Conservation (phyloP, 92 coral and sea anemone species). For the Virgularia gustaviana region DNA sequence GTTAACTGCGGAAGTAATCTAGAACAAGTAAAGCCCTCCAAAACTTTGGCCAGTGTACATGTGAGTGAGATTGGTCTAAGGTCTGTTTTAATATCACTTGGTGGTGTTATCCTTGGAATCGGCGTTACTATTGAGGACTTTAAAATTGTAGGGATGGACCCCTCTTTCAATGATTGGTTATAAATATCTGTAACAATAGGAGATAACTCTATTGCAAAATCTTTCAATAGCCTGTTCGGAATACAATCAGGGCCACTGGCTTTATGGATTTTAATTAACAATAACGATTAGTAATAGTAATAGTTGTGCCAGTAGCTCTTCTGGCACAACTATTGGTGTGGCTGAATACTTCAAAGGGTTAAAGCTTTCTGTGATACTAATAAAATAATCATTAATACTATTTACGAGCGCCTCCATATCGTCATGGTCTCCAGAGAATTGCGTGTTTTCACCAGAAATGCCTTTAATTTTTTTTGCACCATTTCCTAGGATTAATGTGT, state of each 20-base stretch:
- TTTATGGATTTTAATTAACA: constrained; percentile 19
- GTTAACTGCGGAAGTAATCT: constrained; percentile 36
- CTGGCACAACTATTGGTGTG: constrained; percentile 32
- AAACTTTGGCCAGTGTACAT: constrained; percentile 46
- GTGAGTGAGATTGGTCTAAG: constrained; percentile 50
- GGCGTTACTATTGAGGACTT: constrained; percentile 42
- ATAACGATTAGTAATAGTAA: constrained; percentile 23
- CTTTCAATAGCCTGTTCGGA: constrained; percentile 37
- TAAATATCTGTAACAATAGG: constrained; percentile 22
- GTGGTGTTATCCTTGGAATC: constrained; percentile 46
- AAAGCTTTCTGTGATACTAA: constrained; percentile 35
- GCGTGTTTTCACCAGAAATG: constrained; percentile 35
- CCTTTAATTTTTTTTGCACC: constrained; percentile 55
- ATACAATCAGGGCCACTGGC: constrained; percentile 41
- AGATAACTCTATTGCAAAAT: constrained; percentile 42
- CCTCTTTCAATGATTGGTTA: constrained; percentile 41
- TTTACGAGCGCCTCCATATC: constrained; percentile 29
- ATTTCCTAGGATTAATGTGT: constrained; percentile 20
- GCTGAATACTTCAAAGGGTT: constrained; percentile 21
- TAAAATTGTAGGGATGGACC: constrained; percentile 14
- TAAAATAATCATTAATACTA: constrained; percentile 48
- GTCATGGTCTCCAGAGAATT: constrained; percentile 19
- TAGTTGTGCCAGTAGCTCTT: constrained; percentile 23
- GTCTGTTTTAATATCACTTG: constrained; percentile 22
- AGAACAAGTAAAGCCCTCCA: constrained; percentile 50